Base-by-base conservation (phyloP, 2,888 invertebrate genomes). In the Mimachlamys varia region DNA sequence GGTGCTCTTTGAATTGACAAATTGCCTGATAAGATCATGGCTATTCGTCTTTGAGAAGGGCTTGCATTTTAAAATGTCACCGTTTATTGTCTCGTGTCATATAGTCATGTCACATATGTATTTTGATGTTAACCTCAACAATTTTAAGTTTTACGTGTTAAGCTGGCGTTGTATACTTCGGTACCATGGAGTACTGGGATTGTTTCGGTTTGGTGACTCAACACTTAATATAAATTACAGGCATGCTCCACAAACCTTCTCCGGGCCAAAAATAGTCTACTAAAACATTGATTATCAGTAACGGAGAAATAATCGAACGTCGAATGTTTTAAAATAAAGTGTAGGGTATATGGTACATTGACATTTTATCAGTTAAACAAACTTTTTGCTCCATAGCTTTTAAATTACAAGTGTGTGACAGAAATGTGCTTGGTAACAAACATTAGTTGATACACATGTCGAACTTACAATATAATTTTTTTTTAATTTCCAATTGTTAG, bases 41-140 rank as follows among this genome's bases (percentile, higher is more conserved):
- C 76, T 27, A 76, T 76, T 33, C 76, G 33, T 76, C 33, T 76
- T 76, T 27, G 33, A 76, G 76, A 76, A 76, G 76, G 76, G 22
- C 58, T 58, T 10, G 10, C 76, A 76, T 76, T 76, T 76, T 76
- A 76, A 76, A 76, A 76, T 33, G 76, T 76, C 27, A 33, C 76
- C 17, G 76, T 76, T 76, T 76, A 33, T 76, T 76, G 76, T 76
- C 33, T 33, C 22, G 13, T 22, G 76, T 76, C 76, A 76, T 33
- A 76, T 27, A 76, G 76, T 76, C 76, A 76, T 76, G 33, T 33
- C 76, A 76, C 76, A 15, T 33, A 76, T 12, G 27, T 76, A 17
- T 76, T 10, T 76, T 76, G 76, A 27, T 76, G 27, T 76, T 76
- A 76, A 76, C 76, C 76, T 76, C 76, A 76, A 76, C 33, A 76